phyloP scores from a whole-genome alignment of 1,140 invertebrate species.

The Drosophila oshimai region DNA sequence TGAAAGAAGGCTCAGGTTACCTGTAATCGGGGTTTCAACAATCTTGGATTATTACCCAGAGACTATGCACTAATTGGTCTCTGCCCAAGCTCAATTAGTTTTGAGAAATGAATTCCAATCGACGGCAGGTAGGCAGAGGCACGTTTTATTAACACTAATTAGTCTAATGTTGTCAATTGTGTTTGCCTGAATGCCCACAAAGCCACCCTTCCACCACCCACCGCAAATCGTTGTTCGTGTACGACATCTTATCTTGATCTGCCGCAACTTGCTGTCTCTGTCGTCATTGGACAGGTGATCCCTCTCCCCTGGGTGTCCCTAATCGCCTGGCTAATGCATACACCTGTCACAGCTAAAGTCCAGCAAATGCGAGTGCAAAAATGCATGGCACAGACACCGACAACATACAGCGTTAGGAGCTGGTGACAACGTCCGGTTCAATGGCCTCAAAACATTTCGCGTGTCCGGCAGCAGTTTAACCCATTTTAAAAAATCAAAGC shows the following conservation, averaged over 20 bases:
- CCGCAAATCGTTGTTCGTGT: background rate
- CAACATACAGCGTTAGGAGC: background rate
- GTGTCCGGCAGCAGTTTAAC: conserved; percentile 46
- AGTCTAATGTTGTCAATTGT: conserved; percentile 44
- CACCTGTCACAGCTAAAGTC: conserved; percentile 35
- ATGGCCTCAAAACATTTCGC: conserved; percentile 43
- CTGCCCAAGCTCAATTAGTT: background rate
- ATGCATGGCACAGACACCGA: conserved; percentile 16
- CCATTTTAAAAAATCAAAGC: conserved; percentile 27
- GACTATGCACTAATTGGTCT: conserved; percentile 4
- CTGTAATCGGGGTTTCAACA: conserved; percentile 35
- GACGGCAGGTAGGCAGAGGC: background rate
- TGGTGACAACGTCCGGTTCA: conserved; percentile 43
- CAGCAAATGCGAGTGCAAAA: conserved; percentile 1
- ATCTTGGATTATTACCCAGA: background rate
- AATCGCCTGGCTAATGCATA: conserved; percentile 46
- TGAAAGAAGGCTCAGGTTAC: conserved; percentile 57
- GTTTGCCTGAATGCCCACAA: background rate
- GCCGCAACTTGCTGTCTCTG: background rate
- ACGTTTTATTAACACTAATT: conserved; percentile 60
- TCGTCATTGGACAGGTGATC: conserved; percentile 23
- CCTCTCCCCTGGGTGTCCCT: conserved; percentile 7
- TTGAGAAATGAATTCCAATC: conserved; percentile 9
- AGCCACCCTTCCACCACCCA: background rate
- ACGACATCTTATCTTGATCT: conserved; percentile 51